These are phyloP conservation scores for Fissipunctia ypsillon DNA, from an alignment of 2,888 invertebrate genomes.

Conservation along the genomic window DNA sequence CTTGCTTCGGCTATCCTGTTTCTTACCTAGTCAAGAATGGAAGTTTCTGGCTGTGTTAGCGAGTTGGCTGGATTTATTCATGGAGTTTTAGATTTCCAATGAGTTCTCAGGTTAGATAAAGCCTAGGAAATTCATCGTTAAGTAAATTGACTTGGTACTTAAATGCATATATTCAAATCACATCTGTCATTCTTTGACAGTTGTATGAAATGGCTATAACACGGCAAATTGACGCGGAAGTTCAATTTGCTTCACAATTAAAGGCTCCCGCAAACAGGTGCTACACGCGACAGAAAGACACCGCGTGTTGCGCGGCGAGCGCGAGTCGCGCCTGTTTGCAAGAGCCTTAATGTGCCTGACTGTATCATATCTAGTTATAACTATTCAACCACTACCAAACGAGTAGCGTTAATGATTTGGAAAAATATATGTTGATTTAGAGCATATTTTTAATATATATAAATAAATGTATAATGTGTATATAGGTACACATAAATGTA, in stretches of 20 bases:
- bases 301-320: no score
- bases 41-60: slow-evolving; percentile 27
- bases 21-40: slow-evolving; percentile 67
- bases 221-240: background rate
- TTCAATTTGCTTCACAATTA: background rate
- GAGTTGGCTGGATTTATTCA: slow-evolving; percentile 24
- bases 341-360: background rate
- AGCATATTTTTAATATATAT: no score
- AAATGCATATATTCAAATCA: no score
- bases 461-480: no score
- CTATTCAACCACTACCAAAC: background rate
- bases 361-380: background rate
- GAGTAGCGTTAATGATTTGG: no score
- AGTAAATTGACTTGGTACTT: no score
- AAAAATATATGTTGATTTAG: no score
- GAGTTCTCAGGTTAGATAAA: background rate
- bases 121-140: background rate
- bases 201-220: background rate
- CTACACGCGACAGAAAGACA: no score
- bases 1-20: slow-evolving; percentile 85
- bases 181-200: background rate
- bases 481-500: no score
- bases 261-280: no score
- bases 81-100: background rate
- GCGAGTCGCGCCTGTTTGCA: no score